A percentile compares a stretch with the other conserved stretches of the same genome.
Conservation (phyloP, 2,888 invertebrate species). For the Strigamia transsilvanica region DNA sequence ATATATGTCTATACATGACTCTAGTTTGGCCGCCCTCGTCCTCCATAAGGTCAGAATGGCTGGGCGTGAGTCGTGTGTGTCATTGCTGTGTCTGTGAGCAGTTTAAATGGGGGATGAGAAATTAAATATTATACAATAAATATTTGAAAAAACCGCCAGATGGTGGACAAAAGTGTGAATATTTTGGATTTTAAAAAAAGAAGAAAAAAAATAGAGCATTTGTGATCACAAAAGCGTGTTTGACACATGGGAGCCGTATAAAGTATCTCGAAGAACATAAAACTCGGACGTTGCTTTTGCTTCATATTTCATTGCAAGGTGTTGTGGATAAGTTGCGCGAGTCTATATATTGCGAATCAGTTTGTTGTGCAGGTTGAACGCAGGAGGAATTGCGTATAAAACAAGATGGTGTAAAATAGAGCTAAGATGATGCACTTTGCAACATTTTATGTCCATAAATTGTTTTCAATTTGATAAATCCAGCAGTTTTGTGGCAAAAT, state of each 20-base stretch:
- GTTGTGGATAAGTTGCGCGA: background rate
- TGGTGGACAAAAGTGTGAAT: too few relatives aligned
- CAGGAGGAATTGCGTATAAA: background rate
- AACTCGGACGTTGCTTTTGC: background rate
- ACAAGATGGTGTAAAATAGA: constrained; percentile 1
- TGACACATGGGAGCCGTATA: background rate
- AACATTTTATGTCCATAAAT: constrained; percentile 1
- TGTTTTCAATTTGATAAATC: constrained; percentile 8
- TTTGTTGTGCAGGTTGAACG: background rate
- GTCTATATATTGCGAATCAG: background rate
- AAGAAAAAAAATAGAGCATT: too few relatives aligned
- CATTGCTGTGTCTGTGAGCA: background rate
- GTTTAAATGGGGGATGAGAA: background rate
- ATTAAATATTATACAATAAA: too few relatives aligned
- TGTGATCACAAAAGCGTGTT: background rate
- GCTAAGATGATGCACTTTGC: background rate
- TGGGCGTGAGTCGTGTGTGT: background rate
- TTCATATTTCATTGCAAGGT: constrained; percentile 8
- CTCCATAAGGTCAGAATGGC: background rate
- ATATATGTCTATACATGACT: background rate
- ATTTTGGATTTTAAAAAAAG: too few relatives aligned
- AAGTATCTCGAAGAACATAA: background rate
- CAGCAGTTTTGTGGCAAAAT: background rate
- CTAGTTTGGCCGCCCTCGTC: background rate
- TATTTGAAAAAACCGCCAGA: too few relatives aligned